Evolutionary conservation across 2,113 vertebrate species (phyloP), one percentile per base, ranked within the genome.

Genomic region (Sciurus niger): DNA sequence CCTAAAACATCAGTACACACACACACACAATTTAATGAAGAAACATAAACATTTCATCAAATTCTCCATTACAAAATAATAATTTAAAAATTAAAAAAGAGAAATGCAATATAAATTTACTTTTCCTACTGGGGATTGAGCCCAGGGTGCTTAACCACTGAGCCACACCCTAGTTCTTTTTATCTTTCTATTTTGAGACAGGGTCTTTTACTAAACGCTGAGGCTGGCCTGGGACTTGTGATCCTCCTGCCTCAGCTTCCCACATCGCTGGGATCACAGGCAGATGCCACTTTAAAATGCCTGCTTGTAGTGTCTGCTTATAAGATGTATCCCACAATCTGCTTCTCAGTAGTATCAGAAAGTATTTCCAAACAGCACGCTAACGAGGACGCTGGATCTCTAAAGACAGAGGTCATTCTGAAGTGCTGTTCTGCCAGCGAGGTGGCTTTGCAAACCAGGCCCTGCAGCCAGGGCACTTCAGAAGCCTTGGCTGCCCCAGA

Each of bases 321-420:
- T 1, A 70, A 89, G 46, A 94, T 4, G 12, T 73, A 90, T 17
- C 83, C 37, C 22, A 90, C 20, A 78, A 67, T 58, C 77, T 72
- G 88, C 78, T 94, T 90, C 73, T 89, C 40, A 93, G 51, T 5
- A 87, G 65, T 65, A 84, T 91, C 79, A 12, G 28, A 63, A 92
- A 89, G 37, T 84, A 93, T 18, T 73, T 60, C 25, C 40, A 70
- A 92, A 89, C 8, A 53, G 5, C 46, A 80, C 43, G 89, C 30
- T 84, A 94, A 84, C 5, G 60, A 48, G 10, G 16, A 86, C 8
- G 58, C 7, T 68, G 58, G 55, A 67, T 85, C 90, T 73, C 79
- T 22, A 63, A 55, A 93, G 34, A 76, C 8, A 90, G 18, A 77
- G 77, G 18, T 46, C 43, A 74, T 73, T 28, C 55, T 92, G 40